Base-by-base conservation (phyloP, 2,888 invertebrate genomes). In the Drosophila parthenogenetica region DNA sequence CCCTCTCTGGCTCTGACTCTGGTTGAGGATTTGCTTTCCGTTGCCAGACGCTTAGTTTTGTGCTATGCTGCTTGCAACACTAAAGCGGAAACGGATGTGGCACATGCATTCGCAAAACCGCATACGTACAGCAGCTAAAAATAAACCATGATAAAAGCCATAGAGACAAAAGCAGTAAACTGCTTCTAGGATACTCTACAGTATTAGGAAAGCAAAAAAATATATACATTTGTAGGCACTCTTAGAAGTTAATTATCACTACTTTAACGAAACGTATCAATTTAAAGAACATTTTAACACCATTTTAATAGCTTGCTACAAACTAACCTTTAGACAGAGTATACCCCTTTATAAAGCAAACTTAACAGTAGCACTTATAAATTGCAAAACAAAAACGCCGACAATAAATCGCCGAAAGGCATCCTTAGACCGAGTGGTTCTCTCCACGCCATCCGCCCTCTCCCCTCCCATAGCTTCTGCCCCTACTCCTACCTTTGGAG, bases 1-100 rank as follows among this genome's bases (percentile, higher is more conserved):
- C 40, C 40, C 48, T 32, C 42, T 42, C 39, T 46, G 35, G n/a
- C 16, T 43, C 39, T 29, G 49, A 16, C 39, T 22, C 29, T 60
- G 39, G 51, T 39, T 54, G 13, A 49, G 42, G 43, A 39, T 55
- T 42, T 43, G 46, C 39, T 37, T 42, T 11, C 37, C 57, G 39
- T 48, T 37, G 63, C 62, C 59, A 42, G 65, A 55, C 37, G 69
- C 67, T 60, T 49, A 14, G 46, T 42, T 65, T 35, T 46, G 25
- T 40, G 57, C 55, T 58, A 55, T 40, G 57, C 55, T 58, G 59
- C 58, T 49, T 59, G 65, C 77, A 69, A 67, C 55, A 55, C 64
- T 37, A 65, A 86, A 75, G 50, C 81, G 81, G 79, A 79, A 79
- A 67, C 84, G 84, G 87, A 87, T 76, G 78, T 81, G 76, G 80